These are phyloP conservation scores for Parelbella ahira DNA, from an alignment of 2,888 invertebrate species.

Conservation along the genomic window DNA sequence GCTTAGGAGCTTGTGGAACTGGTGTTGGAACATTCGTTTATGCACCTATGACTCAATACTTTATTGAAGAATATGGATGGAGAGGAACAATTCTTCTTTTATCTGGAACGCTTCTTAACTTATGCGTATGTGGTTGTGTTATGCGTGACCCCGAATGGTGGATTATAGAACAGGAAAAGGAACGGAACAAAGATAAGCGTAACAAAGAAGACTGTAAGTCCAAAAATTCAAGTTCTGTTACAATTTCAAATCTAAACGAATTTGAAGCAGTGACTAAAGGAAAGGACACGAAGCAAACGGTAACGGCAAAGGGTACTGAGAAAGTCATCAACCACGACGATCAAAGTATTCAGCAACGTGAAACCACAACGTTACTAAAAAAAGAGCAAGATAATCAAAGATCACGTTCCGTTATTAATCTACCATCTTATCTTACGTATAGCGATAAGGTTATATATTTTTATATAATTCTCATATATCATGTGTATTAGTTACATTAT, in stretches of 20 bases:
- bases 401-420: conserved; percentile 84
- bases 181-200: conserved; percentile 36
- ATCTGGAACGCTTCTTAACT: conserved; percentile 91
- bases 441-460: conserved; percentile 81
- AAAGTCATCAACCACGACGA: conserved; percentile 59
- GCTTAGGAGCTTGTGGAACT: conserved; percentile 93
- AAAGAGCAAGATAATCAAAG: conserved; percentile 41
- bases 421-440: conserved; percentile 87
- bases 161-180: conserved; percentile 82
- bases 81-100: conserved; percentile 89
- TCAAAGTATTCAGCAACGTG: conserved; percentile 49
- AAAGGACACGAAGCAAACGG: conserved; percentile 57
- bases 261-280: conserved; percentile 53
- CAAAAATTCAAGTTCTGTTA: conserved; percentile 72
- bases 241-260: conserved; percentile 72
- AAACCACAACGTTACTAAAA: conserved; percentile 43
- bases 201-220: conserved; percentile 49
- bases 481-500: no score
- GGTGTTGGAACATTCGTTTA: conserved; percentile 94
- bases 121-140: conserved; percentile 91
- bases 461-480: conserved; percentile 9
- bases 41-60: conserved; percentile 90
- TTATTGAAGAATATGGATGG: conserved; percentile 91
- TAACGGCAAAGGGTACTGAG: conserved; percentile 52
- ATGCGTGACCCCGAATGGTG: conserved; percentile 95